Conservation (phyloP, 2,797 vertebrate genomes). For the Oreochromis mossambicus region DNA sequence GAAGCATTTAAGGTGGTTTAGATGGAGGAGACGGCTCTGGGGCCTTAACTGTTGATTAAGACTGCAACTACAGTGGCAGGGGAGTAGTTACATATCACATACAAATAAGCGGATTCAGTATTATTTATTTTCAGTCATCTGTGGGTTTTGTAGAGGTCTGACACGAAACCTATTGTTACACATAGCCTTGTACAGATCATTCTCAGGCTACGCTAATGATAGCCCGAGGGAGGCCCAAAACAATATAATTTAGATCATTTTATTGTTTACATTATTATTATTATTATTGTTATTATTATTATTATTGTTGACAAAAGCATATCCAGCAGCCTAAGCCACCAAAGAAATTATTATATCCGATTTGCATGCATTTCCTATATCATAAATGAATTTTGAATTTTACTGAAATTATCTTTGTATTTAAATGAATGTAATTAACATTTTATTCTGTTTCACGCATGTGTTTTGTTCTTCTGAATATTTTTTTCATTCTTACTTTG, state of each 20-base stretch:
- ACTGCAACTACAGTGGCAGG: slow-evolving; percentile 16
- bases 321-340: slow-evolving; percentile 70
- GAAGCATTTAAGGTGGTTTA: slow-evolving; percentile 47
- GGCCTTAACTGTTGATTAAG: slow-evolving; percentile 20
- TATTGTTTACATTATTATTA: slow-evolving; percentile 45
- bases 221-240: slow-evolving; percentile 48
- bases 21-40: slow-evolving; percentile 3
- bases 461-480: slow-evolving; percentile 53
- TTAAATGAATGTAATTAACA: slow-evolving; percentile 83
- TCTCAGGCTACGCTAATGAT: slow-evolving; percentile 25
- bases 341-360: slow-evolving; percentile 76
- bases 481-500: slow-evolving; percentile 65
- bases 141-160: slow-evolving; percentile 21
- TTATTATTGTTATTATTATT: slow-evolving; percentile 50
- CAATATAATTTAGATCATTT: slow-evolving; percentile 2
- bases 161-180: slow-evolving; percentile 24
- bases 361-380: slow-evolving; percentile 78
- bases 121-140: slow-evolving; percentile 70
- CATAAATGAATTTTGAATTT: slow-evolving; percentile 60
- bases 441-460: slow-evolving; percentile 74
- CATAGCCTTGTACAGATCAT: slow-evolving; percentile 6
- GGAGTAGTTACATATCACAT: slow-evolving; percentile 55
- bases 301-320: slow-evolving; percentile 44
- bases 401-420: slow-evolving; percentile 72
- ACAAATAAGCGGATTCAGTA: slow-evolving; percentile 48